phyloP scores from a whole-genome alignment of 1,140 invertebrate species.

The Halesus radiatus region DNA sequence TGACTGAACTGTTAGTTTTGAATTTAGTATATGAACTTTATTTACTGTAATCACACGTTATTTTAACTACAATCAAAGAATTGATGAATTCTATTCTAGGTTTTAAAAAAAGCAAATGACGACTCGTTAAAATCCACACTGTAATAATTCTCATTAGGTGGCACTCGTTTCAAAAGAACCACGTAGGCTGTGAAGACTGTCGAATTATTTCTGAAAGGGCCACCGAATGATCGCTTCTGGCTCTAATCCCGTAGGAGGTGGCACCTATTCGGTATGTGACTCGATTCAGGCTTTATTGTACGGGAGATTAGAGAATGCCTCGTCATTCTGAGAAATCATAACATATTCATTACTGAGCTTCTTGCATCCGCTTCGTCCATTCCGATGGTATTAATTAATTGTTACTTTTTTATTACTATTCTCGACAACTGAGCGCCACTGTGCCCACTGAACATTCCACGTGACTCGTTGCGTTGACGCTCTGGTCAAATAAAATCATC shows the following conservation, averaged over 20 bases:
- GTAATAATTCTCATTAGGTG: no score
- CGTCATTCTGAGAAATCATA: conserved; percentile 38
- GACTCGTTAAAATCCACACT: no score
- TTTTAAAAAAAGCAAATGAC: no score
- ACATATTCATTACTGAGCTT: conserved; percentile 36
- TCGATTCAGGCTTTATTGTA: background rate
- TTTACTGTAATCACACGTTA: no score
- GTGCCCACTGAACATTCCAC: background rate
- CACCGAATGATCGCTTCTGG: no score
- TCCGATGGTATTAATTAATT: conserved; percentile 38
- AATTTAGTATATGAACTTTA: no score
- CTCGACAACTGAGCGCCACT: conserved; percentile 11
- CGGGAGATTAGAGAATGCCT: conserved; percentile 27
- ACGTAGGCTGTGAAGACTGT: background rate
- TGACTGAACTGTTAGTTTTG: no score
- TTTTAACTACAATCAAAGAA: no score
- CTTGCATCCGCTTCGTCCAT: conserved; percentile 24
- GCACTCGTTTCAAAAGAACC: no score
- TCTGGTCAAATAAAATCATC: background rate
- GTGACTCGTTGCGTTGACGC: background rate
- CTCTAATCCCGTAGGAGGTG: no score
- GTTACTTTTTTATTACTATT: conserved; percentile 16
- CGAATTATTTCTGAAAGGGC: conserved; percentile 5
- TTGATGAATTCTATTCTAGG: no score
- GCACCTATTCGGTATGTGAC: background rate